Conservation (phyloP, 2,797 vertebrate species). For the Podarcis siculus region DNA sequence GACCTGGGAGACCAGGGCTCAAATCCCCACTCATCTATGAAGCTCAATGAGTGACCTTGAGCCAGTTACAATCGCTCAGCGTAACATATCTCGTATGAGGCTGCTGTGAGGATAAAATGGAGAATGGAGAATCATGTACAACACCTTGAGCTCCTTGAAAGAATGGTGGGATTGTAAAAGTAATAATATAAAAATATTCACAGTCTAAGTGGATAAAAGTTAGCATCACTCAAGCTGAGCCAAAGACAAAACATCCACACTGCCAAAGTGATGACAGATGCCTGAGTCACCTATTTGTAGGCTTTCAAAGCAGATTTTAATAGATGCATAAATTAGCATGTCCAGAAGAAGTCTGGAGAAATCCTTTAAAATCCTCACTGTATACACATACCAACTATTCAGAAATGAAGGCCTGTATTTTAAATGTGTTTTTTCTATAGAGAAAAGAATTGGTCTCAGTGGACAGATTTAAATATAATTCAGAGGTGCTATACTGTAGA, state of each 20-base stretch:
- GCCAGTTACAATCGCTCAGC: neutral
- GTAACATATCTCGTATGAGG: neutral
- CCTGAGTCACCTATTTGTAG: neutral
- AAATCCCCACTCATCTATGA: neutral
- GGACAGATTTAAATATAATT: neutral
- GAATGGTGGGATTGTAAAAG: neutral
- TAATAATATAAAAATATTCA: neutral
- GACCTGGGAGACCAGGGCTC: neutral
- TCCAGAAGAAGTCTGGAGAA: neutral
- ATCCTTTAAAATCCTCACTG: neutral
- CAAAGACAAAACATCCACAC: neutral
- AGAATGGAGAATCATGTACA: neutral
- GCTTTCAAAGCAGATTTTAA: neutral
- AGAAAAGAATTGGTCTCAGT: neutral
- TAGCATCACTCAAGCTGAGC: neutral
- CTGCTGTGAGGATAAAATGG: neutral
- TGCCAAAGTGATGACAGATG: conserved; percentile 1
- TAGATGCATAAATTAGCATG: neutral
- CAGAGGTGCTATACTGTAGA: neutral
- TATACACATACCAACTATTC: neutral
- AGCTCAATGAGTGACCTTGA: neutral
- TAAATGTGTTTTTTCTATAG: neutral
- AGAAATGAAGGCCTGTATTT: neutral
- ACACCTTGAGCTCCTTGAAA: neutral
- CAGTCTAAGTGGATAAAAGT: neutral